Base-by-base conservation (phyloP, 2,888 invertebrate genomes). In the Lasioglossum vierecki region DNA sequence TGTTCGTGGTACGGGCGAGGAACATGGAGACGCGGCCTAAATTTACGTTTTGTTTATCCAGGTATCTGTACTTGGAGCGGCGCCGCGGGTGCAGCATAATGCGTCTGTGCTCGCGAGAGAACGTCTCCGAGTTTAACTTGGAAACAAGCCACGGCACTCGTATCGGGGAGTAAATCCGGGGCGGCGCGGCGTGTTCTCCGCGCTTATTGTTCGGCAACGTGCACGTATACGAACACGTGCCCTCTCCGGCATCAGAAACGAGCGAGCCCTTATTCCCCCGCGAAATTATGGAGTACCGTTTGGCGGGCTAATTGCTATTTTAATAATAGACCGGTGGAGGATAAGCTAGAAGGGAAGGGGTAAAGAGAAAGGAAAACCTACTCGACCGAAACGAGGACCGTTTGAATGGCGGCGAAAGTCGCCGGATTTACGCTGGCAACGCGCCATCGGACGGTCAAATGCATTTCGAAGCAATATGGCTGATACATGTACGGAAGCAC, bases 41-140 rank as follows among this genome's bases (percentile, higher is more conserved):
- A 83, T 85, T 89, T 87, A 82, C 90, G 84, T 84, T 88, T 88
- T 86, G 85, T 89, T 89, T 89, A 86, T 85, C 60, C 79, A 68
- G 70, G 49, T 71, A 41, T 49, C 74, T 72, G 76, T 79, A 81
- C 76, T 79, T 80, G 22, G 80, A 63, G 68, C 70, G 73, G 66
- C 46, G 68, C 70, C 70, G 66, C 53, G 68, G 26, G 71, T 68
- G 72, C 83, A 70, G 15, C 81, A 80, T 88, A 76, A 78, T 81
- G 72, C 75, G 60, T 44, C 26, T 74, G 82, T 79, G 72, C 82
- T 84, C 78, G 72, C 68, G 76, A 41, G 53, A 87, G 53, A 87
- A 84, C 87, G 85, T 89, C 87, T 83, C 80, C 83, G 73, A 88
- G 90, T 90, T 89, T 89, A 90, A 90, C 89, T 90, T 90, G 90